phyloP scores from a whole-genome alignment of 2,113 vertebrate species.

The Naja naja region DNA sequence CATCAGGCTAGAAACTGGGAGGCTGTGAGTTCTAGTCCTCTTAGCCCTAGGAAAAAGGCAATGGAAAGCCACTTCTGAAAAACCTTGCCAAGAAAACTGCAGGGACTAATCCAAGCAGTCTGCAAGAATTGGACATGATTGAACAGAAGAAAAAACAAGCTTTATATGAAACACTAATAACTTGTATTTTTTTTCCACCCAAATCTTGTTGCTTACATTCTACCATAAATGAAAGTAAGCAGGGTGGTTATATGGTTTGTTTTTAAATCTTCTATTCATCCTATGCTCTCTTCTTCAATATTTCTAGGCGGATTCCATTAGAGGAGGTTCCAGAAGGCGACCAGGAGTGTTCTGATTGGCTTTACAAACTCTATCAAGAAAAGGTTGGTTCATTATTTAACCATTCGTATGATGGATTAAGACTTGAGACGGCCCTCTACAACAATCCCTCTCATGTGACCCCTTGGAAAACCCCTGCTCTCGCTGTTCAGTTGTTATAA shows the following conservation, averaged over 20 bases:
- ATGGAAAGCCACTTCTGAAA: neutral
- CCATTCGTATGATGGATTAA: neutral
- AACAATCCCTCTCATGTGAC: neutral
- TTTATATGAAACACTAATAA: too few relatives aligned
- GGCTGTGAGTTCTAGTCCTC: neutral
- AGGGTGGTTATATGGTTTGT: neutral
- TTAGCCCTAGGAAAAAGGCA: neutral
- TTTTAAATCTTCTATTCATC: neutral
- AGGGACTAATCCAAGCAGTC: neutral
- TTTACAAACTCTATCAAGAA: slow-evolving; percentile 94
- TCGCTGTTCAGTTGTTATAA: neutral
- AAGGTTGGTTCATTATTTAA: slow-evolving; percentile 75
- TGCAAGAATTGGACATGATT: neutral
- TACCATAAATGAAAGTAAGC: neutral
- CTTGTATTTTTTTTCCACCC: neutral
- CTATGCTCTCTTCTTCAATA: slow-evolving; percentile 33
- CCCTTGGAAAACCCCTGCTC: neutral
- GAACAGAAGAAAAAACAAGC: neutral
- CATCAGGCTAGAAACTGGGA: neutral
- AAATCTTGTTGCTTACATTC: neutral
- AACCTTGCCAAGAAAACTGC: neutral
- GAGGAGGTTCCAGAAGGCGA: slow-evolving; percentile 88
- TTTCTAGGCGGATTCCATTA: slow-evolving; percentile 87
- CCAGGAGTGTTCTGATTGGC: slow-evolving; percentile 83
- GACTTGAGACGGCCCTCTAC: neutral